Percentiles rank a stretch among this genome's conserved stretches.
These are phyloP conservation scores for Lepeophtheirus salmonis DNA, from an alignment of 1,140 invertebrate genomes.

Conservation along the genomic window DNA sequence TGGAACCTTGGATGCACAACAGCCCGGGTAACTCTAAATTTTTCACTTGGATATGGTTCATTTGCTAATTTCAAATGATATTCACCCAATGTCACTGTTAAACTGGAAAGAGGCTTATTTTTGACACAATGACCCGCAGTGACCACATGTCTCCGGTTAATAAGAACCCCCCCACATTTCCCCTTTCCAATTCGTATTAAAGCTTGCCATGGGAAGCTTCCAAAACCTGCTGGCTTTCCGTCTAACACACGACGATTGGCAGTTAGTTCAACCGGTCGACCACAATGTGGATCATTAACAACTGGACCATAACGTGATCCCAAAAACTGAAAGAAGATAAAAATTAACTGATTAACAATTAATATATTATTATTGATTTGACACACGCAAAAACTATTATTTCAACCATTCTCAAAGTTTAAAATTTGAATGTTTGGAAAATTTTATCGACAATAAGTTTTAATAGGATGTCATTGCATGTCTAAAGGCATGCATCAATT, in stretches of 20 bases:
- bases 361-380: no score
- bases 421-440: no score
- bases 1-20: conserved; percentile 72
- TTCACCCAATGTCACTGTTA: conserved; percentile 75
- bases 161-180: conserved; percentile 81
- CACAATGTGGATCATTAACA: conserved; percentile 15
- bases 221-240: conserved; percentile 42
- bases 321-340: neutral
- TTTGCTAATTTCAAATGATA: conserved; percentile 32
- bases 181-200: conserved; percentile 63
- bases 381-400: no score
- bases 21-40: neutral
- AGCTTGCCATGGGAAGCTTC: conserved; percentile 74
- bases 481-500: no score
- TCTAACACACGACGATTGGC: conserved; percentile 16
- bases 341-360: no score
- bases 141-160: conserved; percentile 76
- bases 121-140: conserved; percentile 84
- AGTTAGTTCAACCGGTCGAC: neutral
- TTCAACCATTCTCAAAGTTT: no score
- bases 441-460: no score
- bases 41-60: conserved; percentile 12
- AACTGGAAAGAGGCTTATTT: conserved; percentile 24
- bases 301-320: neutral
- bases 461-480: no score